phyloP scores from a whole-genome alignment of 2,888 invertebrate species.

The Anodontia alba region DNA sequence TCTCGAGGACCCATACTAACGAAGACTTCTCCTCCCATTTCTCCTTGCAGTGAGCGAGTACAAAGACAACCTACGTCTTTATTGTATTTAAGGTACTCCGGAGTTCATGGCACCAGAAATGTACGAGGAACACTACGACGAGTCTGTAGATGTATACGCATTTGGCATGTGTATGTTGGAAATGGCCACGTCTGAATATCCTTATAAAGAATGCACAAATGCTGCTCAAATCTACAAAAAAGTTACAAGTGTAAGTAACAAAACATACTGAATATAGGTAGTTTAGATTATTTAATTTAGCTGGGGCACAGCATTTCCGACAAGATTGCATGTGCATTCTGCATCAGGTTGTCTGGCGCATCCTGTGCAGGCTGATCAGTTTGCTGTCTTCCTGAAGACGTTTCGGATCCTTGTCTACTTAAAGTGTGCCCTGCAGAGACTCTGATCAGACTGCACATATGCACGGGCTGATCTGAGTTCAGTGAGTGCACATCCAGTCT shows the following conservation, averaged over 20 bases:
- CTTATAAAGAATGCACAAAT: conserved; percentile 98
- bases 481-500: too few species aligned
- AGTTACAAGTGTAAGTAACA: conserved; percentile 93
- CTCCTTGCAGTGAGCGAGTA: conserved; percentile 60
- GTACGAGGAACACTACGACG: conserved; percentile 99
- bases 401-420: too few species aligned
- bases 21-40: conserved; percentile 23
- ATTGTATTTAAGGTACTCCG: conserved; percentile 90
- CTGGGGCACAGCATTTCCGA: background rate
- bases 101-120: conserved; percentile 99
- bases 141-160: conserved; percentile 99
- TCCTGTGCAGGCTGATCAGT: too few species aligned
- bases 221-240: conserved; percentile 99
- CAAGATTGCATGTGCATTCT: too few species aligned
- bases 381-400: too few species aligned
- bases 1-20: background rate
- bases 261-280: background rate
- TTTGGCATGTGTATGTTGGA: conserved; percentile 99
- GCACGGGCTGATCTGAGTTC: too few species aligned
- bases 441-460: too few species aligned
- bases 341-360: too few species aligned
- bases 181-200: conserved; percentile 99
- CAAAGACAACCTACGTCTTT: conserved; percentile 67
- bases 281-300: background rate
- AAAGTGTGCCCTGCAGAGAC: too few species aligned